Evolutionary conservation across 2,797 vertebrate species (phyloP), one percentile per base, ranked within the genome.

Genomic region (Eulemur albifrons): DNA sequence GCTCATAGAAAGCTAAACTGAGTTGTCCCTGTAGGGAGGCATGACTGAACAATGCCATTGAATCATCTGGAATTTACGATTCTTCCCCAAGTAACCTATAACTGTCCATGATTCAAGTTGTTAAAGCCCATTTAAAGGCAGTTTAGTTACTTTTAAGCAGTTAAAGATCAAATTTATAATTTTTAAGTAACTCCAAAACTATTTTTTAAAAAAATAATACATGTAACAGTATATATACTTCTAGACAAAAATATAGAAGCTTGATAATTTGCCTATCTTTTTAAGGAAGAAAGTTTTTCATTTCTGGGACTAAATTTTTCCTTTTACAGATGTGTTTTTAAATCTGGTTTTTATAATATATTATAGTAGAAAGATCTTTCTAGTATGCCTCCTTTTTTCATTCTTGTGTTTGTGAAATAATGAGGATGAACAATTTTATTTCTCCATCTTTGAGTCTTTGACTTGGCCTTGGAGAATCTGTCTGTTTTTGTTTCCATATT

Each of bases 321-420:
- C 32, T 32, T 63, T 35, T 43, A 25, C 18, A 27, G 67, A 90
- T 79, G 1, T 48, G 14, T 72, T 80, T 92, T 93, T 7, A 93
- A 83, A 89, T 61, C 38, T 27, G 32, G 14, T 40, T 95, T 73
- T 89, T 67, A 63, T 45, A 83, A 27, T 40, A 25, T 59, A 13
- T 59, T 12, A 76, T 17, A 32, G 0, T 35, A 21, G 67, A 52
- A 80, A 79, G 5, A 43, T 63, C 59, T 88, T 76, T 85, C 30
- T 52, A 72, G 25, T 63, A 4, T 81, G 27, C 27, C 6, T 57
- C 40, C 11, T 76, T 73, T 59, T 77, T 45, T 61, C 59, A 5
- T 57, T 72, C 40, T 72, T 95, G 38, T 96, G 96, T 97, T 79
- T 97, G 76, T 96, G 93, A 20, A 67, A 82, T 94, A 96, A 83